Conservation (phyloP, 2,797 vertebrate species). For the Margarornis squamiger region DNA sequence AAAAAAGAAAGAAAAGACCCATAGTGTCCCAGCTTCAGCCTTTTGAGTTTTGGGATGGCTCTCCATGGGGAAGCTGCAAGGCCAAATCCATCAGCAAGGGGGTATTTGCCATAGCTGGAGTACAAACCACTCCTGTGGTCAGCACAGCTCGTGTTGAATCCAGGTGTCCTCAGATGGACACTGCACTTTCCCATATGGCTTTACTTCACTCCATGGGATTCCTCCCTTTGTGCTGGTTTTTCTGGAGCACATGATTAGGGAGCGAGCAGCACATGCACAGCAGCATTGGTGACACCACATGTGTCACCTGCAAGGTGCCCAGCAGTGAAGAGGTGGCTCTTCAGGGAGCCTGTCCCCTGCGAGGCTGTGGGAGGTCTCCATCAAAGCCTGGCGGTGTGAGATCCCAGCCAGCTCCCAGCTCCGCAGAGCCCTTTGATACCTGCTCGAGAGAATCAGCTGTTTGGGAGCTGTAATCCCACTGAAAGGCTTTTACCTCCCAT, state of each 20-base stretch:
- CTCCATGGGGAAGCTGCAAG: not conserved
- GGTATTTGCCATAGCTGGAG: not conserved
- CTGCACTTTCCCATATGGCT: not conserved
- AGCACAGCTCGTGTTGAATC: accelerated
- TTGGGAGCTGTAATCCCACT: not conserved
- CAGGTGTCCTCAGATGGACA: not conserved
- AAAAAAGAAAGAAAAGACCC: not conserved
- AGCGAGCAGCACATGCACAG: not conserved
- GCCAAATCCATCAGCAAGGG: accelerated
- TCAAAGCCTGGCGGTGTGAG: not conserved
- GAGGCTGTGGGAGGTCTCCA: not conserved
- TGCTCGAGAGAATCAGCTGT: not conserved
- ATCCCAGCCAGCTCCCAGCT: not conserved
- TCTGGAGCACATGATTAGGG: not conserved
- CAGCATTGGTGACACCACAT: accelerated
- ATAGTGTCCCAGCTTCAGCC: not conserved
- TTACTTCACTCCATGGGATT: not conserved
- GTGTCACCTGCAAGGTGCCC: not conserved
- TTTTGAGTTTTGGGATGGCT: not conserved
- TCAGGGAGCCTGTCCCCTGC: not conserved
- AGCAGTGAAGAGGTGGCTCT: not conserved
- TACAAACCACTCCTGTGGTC: accelerated
- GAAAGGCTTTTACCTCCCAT: not conserved
- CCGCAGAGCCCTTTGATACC: not conserved
- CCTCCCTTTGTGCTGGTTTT: not conserved